These are phyloP conservation scores for Penaeus japonicus DNA, from an alignment of 1,140 invertebrate species.

Conservation along the genomic window DNA sequence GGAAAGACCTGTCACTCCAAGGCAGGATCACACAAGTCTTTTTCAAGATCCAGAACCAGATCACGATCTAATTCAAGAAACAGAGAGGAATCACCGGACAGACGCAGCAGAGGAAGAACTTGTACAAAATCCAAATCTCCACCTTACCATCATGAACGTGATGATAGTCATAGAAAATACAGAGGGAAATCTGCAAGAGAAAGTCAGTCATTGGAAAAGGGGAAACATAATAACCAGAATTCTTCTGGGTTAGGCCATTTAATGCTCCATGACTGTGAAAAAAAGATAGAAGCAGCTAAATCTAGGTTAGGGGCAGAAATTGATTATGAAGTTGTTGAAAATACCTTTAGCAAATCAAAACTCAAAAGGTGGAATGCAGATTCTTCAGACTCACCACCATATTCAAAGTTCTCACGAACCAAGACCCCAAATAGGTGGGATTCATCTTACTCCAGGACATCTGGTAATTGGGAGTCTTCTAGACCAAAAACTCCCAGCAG, in stretches of 20 bases:
- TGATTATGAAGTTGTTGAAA: too few relatives aligned
- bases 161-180: neutral
- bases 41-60: neutral
- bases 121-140: neutral
- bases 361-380: too few relatives aligned
- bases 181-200: too few relatives aligned
- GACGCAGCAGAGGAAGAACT: too few relatives aligned
- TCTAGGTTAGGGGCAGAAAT: too few relatives aligned
- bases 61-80: slow-evolving; percentile 5
- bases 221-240: too few relatives aligned
- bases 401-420: neutral
- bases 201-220: too few relatives aligned
- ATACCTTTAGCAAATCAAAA: neutral
- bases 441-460: neutral
- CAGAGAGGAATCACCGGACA: neutral
- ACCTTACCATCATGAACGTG: neutral
- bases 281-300: too few relatives aligned
- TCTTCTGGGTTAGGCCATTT: too few relatives aligned
- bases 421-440: slow-evolving; percentile 23
- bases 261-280: too few relatives aligned
- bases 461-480: slow-evolving; percentile 15
- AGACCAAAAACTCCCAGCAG: slow-evolving; percentile 24
- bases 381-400: too few relatives aligned
- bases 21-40: neutral
- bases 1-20: neutral